Evolutionary conservation across 64 coral and sea anemone genomes (phyloP), one percentile per base, ranked within the genome.

Genomic region (Montipora efflorescens): DNA sequence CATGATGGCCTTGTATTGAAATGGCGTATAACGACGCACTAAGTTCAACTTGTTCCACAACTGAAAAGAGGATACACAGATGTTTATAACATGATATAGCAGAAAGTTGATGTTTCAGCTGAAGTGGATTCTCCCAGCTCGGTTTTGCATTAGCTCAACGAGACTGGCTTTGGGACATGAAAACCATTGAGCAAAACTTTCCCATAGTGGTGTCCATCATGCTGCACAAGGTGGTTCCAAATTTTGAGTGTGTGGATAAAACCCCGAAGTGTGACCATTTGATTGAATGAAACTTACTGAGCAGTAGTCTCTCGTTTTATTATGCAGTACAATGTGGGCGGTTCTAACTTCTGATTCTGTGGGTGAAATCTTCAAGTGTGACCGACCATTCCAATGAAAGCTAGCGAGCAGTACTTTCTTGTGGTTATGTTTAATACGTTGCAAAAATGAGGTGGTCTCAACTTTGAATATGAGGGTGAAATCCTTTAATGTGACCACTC

Each of bases 31-130:
- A 61, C 4, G 96, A 97, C 4, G 96, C 96, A 67, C 89, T 92
- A 52, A 43, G 58, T 81, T 97, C 93, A 3, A 97, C 96, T 78
- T 97, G 96, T 61, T 97, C 96, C 18, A 97, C 96, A 47, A 97
- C 96, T 97, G 74, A 15, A 64, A 94, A 53, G 53, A 64, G 53
- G 53, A 78, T 19, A 4, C 21, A 90, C 11, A 47, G 36, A 8
- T 46, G 2, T 19, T 66, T n/a, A 50, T 5, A 11, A 57, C 53
- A 8, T 36, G 36, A 36, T 36, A 36, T 36, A 36, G 36, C 36
- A 36, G 36, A 36, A 36, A 36, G 36, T 36, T 36, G 0, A 36
- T 36, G 36, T 36, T 36, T 36, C 36, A 36, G 52, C 52, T 55
- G 52, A 55, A 16, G 9, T 64, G 61, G 61, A 14, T 64, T 64